Base-by-base conservation (phyloP, 92 coral and sea anemone species). In the Epizoanthus rinbou region DNA sequence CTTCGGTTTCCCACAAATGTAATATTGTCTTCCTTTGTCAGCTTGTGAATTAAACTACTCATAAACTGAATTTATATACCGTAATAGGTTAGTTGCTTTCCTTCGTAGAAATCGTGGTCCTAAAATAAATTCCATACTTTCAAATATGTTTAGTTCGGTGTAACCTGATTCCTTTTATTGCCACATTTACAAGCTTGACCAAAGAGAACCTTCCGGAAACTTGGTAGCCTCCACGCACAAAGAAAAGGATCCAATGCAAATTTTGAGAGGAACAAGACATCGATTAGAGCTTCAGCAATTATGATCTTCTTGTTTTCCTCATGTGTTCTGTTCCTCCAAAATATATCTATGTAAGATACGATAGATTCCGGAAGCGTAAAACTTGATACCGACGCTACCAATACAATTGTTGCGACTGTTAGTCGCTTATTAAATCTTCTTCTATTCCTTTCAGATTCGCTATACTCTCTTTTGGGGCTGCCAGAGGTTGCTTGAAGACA, bases 341-440 rank as follows among this genome's bases (percentile, higher is more conserved):
- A 78, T 9, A 78, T 23, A 43, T 78, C 71, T 19, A 60, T 11
- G 17, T 78, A 78, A 13, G 82, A 78, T 78, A 78, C 45, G 31
- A 78, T 59, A 7, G 82, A 78, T 14, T 78, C 82, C 25, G 82
- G 82, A 39, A 78, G 47, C 28, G 82, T 78, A 59, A 62, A 78
- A 11, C n/a, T 14, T 35, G 66, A 8, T 5, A 78, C 72, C 13
- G 82, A 78, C 9, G 71, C 71, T 21, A 78, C 82, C 3, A 78
- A 57, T 6, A 63, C 9, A n/a, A 78, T 78, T 50, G 82, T 19
- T 22, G 82, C 57, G 37, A 41, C 15, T 22, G 82, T 78, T 19
- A 78, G 53, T 15, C 70, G 69, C 17, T 62, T 78, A 57, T 62
- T 78, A 13, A 78, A 78, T 0, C 58, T 56, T 25, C 58, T 39